Percentiles rank a stretch among this genome's conserved stretches.
phyloP scores from a whole-genome alignment of 2,797 vertebrate species.

The Sebastes hubbsi region DNA sequence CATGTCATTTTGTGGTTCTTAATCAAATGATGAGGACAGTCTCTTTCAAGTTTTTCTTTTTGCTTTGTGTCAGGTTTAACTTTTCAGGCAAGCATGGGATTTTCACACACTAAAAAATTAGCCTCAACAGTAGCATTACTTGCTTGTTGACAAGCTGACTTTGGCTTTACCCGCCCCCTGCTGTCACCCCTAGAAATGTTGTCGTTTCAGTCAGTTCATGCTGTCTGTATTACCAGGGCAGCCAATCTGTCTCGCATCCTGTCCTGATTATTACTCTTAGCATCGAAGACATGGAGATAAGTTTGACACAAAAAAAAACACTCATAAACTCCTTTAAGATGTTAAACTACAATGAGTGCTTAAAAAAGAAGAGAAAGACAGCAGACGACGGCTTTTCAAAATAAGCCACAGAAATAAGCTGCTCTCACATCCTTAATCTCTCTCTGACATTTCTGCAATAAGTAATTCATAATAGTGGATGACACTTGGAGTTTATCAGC shows the following conservation, averaged over 20 bases:
- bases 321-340: background rate
- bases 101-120: background rate
- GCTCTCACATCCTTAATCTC: conserved; percentile 51
- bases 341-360: conserved; percentile 5
- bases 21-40: background rate
- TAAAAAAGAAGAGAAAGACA: conserved; percentile 1
- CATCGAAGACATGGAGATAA: conserved; percentile 8
- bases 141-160: background rate
- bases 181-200: background rate
- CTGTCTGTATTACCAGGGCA: background rate
- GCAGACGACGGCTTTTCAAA: conserved; percentile 31
- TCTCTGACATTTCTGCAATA: conserved; percentile 59
- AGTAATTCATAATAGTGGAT: conserved; percentile 49
- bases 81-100: background rate
- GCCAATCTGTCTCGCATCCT: background rate
- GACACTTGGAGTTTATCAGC: conserved; percentile 59
- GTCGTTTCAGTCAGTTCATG: background rate
- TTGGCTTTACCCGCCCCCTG: background rate
- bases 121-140: background rate
- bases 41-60: background rate
- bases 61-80: background rate
- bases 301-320: background rate
- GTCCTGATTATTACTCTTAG: background rate
- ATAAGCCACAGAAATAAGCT: conserved; percentile 42
- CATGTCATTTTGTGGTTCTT: background rate